Percentiles rank a stretch among this genome's conserved stretches.
These are phyloP conservation scores for Brevimyrus niger DNA, from an alignment of 2,113 vertebrate genomes.

Conservation along the genomic window DNA sequence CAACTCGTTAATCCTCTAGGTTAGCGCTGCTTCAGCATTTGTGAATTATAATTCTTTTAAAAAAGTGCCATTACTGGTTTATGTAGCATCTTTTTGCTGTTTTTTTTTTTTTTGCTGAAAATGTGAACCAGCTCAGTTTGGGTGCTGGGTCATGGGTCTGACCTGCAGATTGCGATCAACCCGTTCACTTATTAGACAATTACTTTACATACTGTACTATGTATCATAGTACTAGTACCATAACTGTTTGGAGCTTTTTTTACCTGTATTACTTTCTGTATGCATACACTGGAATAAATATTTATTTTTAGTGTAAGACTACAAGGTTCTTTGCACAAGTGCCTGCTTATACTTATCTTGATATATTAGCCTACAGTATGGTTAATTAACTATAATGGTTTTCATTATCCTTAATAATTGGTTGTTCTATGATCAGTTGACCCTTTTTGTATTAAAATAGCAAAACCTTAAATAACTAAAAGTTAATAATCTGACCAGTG, in stretches of 20 bases:
- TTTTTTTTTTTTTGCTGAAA: background rate
- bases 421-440: background rate
- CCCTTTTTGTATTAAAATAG: background rate
- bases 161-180: background rate
- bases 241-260: background rate
- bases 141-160: background rate
- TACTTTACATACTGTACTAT: background rate
- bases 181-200: background rate
- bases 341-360: background rate
- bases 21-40: background rate
- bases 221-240: no score
- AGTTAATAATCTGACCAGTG: background rate
- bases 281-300: background rate
- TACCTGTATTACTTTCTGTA: background rate
- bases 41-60: background rate
- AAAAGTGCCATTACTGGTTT: background rate
- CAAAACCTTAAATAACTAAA: background rate
- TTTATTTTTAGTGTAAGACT: background rate
- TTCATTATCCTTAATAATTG: background rate
- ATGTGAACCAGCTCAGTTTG: background rate
- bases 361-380: background rate
- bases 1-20: background rate
- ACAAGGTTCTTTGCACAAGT: background rate
- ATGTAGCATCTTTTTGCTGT: background rate
- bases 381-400: background rate